Evolutionary conservation across 2,797 vertebrate species (phyloP).

Genomic region (Numenius phaeopus): DNA sequence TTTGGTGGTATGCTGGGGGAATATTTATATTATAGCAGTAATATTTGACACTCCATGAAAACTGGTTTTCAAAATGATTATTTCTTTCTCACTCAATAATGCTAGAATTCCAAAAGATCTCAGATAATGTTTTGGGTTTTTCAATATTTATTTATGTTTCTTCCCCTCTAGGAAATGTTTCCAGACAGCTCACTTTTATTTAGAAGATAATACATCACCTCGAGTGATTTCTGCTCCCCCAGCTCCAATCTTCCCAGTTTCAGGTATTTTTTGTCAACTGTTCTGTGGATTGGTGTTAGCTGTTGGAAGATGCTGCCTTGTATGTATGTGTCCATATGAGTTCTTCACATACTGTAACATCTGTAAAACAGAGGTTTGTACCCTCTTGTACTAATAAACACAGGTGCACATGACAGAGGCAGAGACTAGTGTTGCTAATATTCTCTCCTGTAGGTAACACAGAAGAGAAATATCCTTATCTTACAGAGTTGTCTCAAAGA

Average conservation of each 20-base stretch:
- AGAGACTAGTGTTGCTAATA: neutral
- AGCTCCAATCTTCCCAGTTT: conserved; percentile 82
- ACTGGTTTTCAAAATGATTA: neutral
- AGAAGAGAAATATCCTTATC: neutral
- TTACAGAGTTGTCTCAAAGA: neutral
- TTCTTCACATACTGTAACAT: neutral
- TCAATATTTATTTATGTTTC: conserved; percentile 40
- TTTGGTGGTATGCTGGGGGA: neutral
- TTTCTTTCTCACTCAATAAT: neutral
- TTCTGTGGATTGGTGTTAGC: neutral
- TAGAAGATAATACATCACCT: conserved; percentile 91
- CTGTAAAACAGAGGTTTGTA: neutral
- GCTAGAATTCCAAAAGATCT: neutral
- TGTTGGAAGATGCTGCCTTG: neutral
- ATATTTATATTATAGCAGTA: neutral
- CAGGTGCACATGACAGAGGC: neutral
- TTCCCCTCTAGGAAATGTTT: conserved; percentile 89
- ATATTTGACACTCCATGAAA: neutral
- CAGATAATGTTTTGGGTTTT: neutral
- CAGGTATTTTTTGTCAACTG: conserved; percentile 82
- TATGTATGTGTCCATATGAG: neutral
- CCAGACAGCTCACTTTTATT: conserved; percentile 98
- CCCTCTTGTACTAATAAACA: neutral
- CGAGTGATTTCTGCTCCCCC: conserved; percentile 87
- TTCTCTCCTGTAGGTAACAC: neutral